Conservation (phyloP, 30 jellyfish, hydroid and myxozoan genomes). For the Aurelia coerulea region DNA sequence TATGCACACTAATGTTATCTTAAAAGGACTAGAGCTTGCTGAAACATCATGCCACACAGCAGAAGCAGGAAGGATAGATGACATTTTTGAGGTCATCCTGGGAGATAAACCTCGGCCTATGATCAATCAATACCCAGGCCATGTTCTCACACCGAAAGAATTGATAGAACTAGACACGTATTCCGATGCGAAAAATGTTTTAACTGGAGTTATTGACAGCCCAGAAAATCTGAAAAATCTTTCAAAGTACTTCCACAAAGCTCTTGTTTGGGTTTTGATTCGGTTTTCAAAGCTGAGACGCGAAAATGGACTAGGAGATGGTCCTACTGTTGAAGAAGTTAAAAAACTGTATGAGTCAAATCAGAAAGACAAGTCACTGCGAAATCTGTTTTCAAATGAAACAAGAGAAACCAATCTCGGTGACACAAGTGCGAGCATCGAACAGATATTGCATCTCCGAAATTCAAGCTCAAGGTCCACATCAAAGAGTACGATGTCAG, state of each 20-base stretch:
- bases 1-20: slow-evolving; percentile 54
- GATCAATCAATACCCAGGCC: slow-evolving; percentile 54
- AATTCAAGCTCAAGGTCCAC: slow-evolving; percentile 9
- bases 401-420: slow-evolving; percentile 37
- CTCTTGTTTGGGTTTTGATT: slow-evolving; percentile 68
- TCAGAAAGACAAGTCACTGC: not conserved
- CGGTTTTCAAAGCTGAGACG: slow-evolving; percentile 51
- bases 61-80: slow-evolving; percentile 86
- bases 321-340: slow-evolving; percentile 62
- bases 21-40: slow-evolving; percentile 89
- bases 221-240: slow-evolving; percentile 59
- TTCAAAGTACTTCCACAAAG: slow-evolving; percentile 41
- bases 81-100: slow-evolving; percentile 55
- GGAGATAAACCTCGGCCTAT: slow-evolving; percentile 25
- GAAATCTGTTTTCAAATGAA: slow-evolving; percentile 24
- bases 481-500: slow-evolving; percentile 57
- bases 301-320: slow-evolving; percentile 59
- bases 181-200: slow-evolving; percentile 91
- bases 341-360: slow-evolving; percentile 4
- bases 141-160: slow-evolving; percentile 65
- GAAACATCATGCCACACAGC: slow-evolving; percentile 93
- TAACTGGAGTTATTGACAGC: slow-evolving; percentile 86
- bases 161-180: slow-evolving; percentile 55
- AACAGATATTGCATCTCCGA: slow-evolving; percentile 24
- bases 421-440: not conserved